Evolutionary conservation across 2,888 invertebrate genomes (phyloP).

Genomic region (Dugesia japonica): DNA sequence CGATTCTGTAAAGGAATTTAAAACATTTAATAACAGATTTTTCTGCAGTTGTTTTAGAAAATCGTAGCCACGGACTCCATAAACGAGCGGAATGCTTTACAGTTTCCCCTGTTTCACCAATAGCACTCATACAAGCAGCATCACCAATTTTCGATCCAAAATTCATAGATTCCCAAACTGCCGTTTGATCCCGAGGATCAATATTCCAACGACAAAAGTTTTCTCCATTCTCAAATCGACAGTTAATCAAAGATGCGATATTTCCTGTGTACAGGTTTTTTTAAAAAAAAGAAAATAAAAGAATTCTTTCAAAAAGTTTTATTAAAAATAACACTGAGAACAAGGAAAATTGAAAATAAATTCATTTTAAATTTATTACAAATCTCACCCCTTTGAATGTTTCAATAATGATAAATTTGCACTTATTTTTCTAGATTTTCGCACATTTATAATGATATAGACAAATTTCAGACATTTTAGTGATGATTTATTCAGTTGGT

Average conservation of each 20-base stretch:
- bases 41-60: too few species aligned
- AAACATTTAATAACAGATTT: not conserved
- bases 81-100: conserved; percentile 22
- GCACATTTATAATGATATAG: not conserved
- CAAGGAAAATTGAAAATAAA: not conserved
- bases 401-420: not conserved
- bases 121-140: conserved; percentile 20
- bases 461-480: not conserved
- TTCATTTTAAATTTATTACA: too few species aligned
- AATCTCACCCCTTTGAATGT: conserved; percentile 2
- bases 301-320: not conserved
- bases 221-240: conserved; percentile 22
- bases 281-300: not conserved
- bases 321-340: not conserved
- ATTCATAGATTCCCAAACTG: conserved; percentile 22
- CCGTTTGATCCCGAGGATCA: conserved; percentile 26
- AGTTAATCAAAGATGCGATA: not conserved
- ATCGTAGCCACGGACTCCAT: conserved; percentile 24
- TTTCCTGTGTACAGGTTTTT: not conserved
- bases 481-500: not conserved
- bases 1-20: not conserved
- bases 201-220: conserved; percentile 24
- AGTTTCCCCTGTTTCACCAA: not conserved
- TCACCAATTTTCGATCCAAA: not conserved
- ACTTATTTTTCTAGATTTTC: not conserved